Percentiles rank a stretch among this genome's conserved stretches.
These are phyloP conservation scores for Plecotus auritus DNA, from an alignment of 2,113 vertebrate genomes.

Conservation along the genomic window DNA sequence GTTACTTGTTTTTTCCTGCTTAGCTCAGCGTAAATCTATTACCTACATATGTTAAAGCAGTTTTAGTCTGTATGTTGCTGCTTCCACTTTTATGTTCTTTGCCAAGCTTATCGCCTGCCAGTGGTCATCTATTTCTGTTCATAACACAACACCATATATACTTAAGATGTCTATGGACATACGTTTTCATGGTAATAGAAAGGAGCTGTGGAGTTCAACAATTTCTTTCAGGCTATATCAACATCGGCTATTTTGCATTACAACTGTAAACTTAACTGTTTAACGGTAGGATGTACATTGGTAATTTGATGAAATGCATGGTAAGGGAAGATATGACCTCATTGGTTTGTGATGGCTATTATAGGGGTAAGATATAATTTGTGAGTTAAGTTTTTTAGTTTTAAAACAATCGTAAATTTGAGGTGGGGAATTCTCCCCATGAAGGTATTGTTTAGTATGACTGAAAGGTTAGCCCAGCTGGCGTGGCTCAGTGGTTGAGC, in stretches of 20 bases:
- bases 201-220: background rate
- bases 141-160: background rate
- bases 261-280: background rate
- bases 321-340: background rate
- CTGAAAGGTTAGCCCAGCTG: background rate
- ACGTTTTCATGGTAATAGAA: constrained; percentile 2
- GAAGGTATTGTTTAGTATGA: background rate
- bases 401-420: background rate
- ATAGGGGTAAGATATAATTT: background rate
- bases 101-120: background rate
- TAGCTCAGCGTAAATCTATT: background rate
- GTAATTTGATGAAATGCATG: constrained; percentile 26
- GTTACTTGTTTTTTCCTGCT: background rate
- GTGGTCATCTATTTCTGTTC: background rate
- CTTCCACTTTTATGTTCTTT: background rate
- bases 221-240: background rate
- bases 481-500: no score
- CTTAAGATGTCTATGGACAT: background rate
- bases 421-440: background rate
- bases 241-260: background rate
- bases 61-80: background rate
- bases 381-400: background rate
- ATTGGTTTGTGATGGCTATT: background rate
- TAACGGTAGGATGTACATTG: background rate
- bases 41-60: background rate